Conservation (phyloP, 64 coral and sea anemone genomes). For the Exaiptasia diaphana region DNA sequence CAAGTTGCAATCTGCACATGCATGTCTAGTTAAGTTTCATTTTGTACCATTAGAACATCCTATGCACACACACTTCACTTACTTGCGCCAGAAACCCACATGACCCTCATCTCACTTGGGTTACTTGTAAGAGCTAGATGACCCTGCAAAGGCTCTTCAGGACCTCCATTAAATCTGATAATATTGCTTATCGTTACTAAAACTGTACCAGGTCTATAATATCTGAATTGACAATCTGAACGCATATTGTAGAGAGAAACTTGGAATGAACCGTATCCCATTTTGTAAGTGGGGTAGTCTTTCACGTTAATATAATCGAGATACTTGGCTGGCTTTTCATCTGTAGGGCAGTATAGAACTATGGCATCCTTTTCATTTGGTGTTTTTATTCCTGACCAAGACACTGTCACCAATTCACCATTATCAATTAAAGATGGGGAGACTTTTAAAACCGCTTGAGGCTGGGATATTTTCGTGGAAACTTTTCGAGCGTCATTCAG, state of each 20-base stretch:
- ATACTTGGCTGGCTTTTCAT: slow-evolving; percentile 36
- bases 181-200: slow-evolving; percentile 55
- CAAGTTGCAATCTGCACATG: too few relatives aligned
- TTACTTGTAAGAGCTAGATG: slow-evolving; percentile 59
- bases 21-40: too few relatives aligned
- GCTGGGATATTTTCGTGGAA: slow-evolving; percentile 3
- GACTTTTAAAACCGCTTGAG: slow-evolving; percentile 51
- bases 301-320: slow-evolving; percentile 57
- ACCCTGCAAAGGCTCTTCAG: slow-evolving; percentile 51
- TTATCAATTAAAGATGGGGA: slow-evolving; percentile 52
- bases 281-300: slow-evolving; percentile 28
- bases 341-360: slow-evolving; percentile 51
- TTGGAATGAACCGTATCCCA: slow-evolving; percentile 64
- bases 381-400: slow-evolving; percentile 46
- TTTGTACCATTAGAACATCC: too few relatives aligned
- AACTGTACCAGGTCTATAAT: slow-evolving; percentile 32
- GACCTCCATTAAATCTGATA: slow-evolving; percentile 64
- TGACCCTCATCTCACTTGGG: slow-evolving; percentile 71
- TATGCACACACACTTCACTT: too few relatives aligned
- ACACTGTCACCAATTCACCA: slow-evolving; percentile 54
- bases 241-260: slow-evolving; percentile 72
- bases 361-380: slow-evolving; percentile 49
- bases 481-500: not conserved
- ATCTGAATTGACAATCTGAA: slow-evolving; percentile 75
- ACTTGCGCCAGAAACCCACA: slow-evolving; percentile 97